Evolutionary conservation across 23 tunicate genomes (phyloP), one percentile per base, ranked within the genome.

Genomic region (Diplosoma virens): DNA sequence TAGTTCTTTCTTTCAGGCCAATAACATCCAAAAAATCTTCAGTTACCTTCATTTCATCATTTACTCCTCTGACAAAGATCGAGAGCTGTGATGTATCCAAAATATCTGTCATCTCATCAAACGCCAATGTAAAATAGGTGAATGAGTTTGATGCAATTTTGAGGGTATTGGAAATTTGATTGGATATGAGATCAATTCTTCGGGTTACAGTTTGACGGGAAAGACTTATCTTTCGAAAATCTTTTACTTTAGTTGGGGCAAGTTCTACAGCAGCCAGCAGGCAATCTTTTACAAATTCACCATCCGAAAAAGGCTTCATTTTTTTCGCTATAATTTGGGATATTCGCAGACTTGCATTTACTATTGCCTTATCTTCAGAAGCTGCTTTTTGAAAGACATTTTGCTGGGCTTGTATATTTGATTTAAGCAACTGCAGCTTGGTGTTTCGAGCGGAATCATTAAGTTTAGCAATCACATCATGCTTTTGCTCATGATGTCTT

Each of bases 21-120:
- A 58, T n/a, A 58, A 58, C 79, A 54, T 74, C 79, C 56, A 74
- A 34, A 37, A 74, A 74, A 25, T 54, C 79, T 23, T 74, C 79
- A 28, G 79, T 74, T 34, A 74, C 79, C 18, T 74, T 74, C 79
- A 74, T 74, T 74, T 74, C 66, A 9, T 33, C 58, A 34, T 58
- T 54, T 22, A 74, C 79, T 53, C 79, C 79, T 74, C 70, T 52
- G 34, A 74, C 34, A 58, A 58, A 74, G 5, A 74, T n/a, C 16
- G 71, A 14, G 11, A 64, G 35, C 20, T 64, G 71, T 7, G 71
- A 64, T 64, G 79, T 36, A 37, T 37, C 66, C 11, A 70, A 21
- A 24, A 70, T 70, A 70, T n/a, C n/a, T n/a, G n/a, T n/a, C n/a
- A n/a, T n/a, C n/a, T n/a, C n/a, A n/a, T n/a, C n/a, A n/a, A n/a